Evolutionary conservation across 1,140 invertebrate species (phyloP).

Genomic region (Sminthurinus signatus): DNA sequence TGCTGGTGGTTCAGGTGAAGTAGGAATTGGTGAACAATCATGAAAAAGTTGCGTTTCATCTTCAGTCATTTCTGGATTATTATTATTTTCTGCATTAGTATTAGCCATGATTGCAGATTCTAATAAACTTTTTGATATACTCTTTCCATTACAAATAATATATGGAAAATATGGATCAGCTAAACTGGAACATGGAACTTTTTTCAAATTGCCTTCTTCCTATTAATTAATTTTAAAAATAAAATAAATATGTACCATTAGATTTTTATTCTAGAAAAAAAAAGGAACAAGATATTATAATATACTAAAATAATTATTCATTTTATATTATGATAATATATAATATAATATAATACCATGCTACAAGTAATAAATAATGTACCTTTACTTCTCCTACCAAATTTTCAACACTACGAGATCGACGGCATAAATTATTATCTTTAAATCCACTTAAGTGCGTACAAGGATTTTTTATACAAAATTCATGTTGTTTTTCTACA

Average conservation of each 20-base stretch:
- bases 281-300: no score
- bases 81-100: neutral
- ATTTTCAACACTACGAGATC: neutral
- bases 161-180: conserved; percentile 68
- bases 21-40: neutral
- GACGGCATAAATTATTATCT: neutral
- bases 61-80: conserved; percentile 6
- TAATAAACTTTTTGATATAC: conserved; percentile 63
- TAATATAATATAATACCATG: no score
- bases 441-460: no score
- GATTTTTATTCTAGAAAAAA: no score
- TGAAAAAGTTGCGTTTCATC: neutral
- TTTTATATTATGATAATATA: no score
- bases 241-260: no score
- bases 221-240: no score
- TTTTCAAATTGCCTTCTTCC: neutral
- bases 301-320: no score
- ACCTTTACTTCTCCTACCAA: no score
- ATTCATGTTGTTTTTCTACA: no score
- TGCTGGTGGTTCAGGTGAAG: neutral
- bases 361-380: no score
- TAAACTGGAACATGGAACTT: conserved; percentile 44
- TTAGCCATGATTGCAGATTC: conserved; percentile 49
- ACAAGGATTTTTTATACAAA: no score
- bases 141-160: conserved; percentile 62